phyloP scores from a whole-genome alignment of 2,113 vertebrate genomes.

The Notarius quadriscutis region DNA sequence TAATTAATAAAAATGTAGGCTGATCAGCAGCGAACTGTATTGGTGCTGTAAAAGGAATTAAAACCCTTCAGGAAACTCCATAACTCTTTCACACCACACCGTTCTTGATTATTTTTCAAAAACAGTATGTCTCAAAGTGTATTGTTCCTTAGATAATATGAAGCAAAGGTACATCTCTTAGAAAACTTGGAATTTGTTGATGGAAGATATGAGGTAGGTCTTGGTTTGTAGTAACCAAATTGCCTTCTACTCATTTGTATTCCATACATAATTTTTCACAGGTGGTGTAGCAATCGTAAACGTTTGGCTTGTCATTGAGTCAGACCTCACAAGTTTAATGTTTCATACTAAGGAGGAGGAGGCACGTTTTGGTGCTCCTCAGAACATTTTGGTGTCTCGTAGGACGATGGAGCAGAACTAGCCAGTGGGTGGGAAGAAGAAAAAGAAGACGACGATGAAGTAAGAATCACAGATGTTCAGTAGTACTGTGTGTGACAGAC shows the following conservation, averaged over 20 bases:
- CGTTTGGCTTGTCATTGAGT: neutral
- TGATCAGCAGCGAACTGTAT: neutral
- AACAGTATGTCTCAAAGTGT: neutral
- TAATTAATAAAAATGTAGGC: neutral
- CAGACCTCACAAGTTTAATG: neutral
- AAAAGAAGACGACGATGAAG: neutral
- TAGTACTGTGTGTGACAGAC: conserved; percentile 34
- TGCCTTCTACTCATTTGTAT: too few species aligned
- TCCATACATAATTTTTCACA: neutral
- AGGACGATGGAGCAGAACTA: neutral
- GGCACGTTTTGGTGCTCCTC: neutral
- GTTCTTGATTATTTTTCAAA: neutral
- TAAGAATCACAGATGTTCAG: conserved; percentile 22
- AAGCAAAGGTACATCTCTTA: neutral
- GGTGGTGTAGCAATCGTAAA: neutral
- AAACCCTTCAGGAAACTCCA: neutral
- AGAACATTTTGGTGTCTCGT: neutral
- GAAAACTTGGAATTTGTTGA: neutral
- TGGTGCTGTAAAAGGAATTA: neutral
- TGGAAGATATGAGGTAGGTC: neutral
- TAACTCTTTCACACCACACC: neutral
- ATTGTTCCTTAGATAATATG: neutral
- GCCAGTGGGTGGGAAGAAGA: neutral
- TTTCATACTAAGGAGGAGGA: neutral
- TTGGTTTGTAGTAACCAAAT: neutral